Evolutionary conservation across 2,888 invertebrate species (phyloP), one percentile per base, ranked within the genome.

Genomic region (Stenichneumon culpator): DNA sequence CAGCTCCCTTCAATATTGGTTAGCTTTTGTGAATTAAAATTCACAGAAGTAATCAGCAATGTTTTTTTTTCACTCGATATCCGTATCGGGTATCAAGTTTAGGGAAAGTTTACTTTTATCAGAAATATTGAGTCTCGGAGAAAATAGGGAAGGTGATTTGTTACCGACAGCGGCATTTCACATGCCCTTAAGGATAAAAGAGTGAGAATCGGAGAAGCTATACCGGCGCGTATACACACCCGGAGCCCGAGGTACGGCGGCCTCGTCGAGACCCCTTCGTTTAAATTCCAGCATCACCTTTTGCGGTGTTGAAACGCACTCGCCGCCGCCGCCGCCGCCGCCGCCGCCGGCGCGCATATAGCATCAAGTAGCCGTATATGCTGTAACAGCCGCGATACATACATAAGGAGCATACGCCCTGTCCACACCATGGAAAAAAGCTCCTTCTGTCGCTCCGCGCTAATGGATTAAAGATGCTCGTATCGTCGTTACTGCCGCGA

Each of bases 221-320:
- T 73, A 73, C 47, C 44, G 73, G 14, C 60, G 16, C 25, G 16
- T 5, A 28, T 57, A 22, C 16, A 73, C 73, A 60, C 60, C 70
- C 28, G 60, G 63, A 28, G 73, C 39, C 44, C 60, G 60, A 74
- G 73, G 25, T 73, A 57, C 36, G 57, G 72, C 72, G 57, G 57
- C 57, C 44, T 25, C 73, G 60, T 74, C 73, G 73, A 60, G 47
- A 16, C 60, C 72, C 60, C 73, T 63, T 74, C 73, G 73, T 74
- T 74, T 74, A 74, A 74, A 74, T 74, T 74, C 73, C 73, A 47
- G 60, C 60, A 74, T 60, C 60, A 63, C 73, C 73, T 74, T 74
- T 47, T 74, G 60, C 73, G 73, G 73, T 28, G 73, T 63, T 74
- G 73, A 74, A 60, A 74, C 73, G 73, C 73, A 74, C 73, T 74